Percentiles rank a stretch among this genome's conserved stretches.
Evolutionary conservation across 2,113 vertebrate genomes (phyloP).

Genomic region (Penelope pileata): DNA sequence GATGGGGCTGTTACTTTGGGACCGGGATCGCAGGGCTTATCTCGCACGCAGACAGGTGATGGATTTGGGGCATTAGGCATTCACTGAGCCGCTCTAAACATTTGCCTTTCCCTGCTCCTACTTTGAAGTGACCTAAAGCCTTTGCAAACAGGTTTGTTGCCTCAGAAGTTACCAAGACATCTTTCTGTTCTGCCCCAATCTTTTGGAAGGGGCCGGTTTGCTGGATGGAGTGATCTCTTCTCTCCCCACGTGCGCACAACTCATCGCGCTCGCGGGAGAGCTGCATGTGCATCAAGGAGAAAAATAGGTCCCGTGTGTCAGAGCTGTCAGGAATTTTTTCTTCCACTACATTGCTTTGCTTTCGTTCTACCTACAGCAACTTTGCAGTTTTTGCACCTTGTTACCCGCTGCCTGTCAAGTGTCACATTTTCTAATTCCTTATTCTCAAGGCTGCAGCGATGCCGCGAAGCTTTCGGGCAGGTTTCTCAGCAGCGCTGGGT

Average conservation of each 20-base stretch:
- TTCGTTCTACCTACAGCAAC: slow-evolving; percentile 28
- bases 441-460: not conserved
- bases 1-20: slow-evolving; percentile 39
- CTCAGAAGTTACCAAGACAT: not conserved
- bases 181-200: not conserved
- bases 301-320: slow-evolving; percentile 47
- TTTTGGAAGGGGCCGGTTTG: not conserved
- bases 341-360: slow-evolving; percentile 59
- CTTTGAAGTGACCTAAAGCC: not conserved
- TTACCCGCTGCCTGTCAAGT: slow-evolving; percentile 33
- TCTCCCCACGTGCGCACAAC: not conserved
- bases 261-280: not conserved
- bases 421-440: slow-evolving; percentile 40
- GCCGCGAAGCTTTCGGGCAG: fast-evolving
- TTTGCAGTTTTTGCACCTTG: slow-evolving; percentile 36
- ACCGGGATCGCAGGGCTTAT: not conserved
- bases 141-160: not conserved
- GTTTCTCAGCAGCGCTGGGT: not conserved
- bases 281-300: slow-evolving; percentile 26
- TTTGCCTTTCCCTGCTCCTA: slow-evolving; percentile 38
- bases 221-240: not conserved
- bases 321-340: slow-evolving; percentile 53
- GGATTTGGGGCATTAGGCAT: slow-evolving; percentile 51
- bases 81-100: slow-evolving; percentile 14
- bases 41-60: slow-evolving; percentile 25